Base-by-base conservation (phyloP, 1,140 invertebrate species). In the Diorhabda carinulata region DNA sequence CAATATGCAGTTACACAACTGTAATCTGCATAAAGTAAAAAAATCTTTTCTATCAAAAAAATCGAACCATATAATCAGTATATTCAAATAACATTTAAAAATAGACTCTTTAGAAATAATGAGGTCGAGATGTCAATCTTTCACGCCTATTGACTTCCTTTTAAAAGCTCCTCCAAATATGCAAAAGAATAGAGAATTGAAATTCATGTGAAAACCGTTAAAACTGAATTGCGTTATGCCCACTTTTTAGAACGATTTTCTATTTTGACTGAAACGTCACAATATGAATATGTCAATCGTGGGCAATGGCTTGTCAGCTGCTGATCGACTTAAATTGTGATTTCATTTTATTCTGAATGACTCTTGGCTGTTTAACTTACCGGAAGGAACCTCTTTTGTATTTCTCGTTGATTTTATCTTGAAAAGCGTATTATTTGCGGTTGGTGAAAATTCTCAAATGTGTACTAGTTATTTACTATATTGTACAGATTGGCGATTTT, bases 21-120 rank as follows among this genome's bases (percentile, higher is more conserved):
- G 6, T 52, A 52, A 52, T 52, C 47, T 52, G 47, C 47, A 52
- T 52, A 52, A 52, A 52, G 2, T n/a, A 52, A 52, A 52, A 52
- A 52, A 52, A 52, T 52, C 47, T 52, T 8, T 52, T 8, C 2
- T 8, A 52, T 52, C 6, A n/a, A n/a, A 52, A 25, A 64, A 64
- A 64, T 40, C 52, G 45, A 64, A 64, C 63, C 63, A 44, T 64
- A 57, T 64, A 64, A 64, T 64, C 63, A 64, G 45, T 56, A 47
- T 64, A 64, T 64, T 64, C 63, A 64, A 64, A 64, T 64, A 44
- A 62, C 61, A 64, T 64, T 43, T 64, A 64, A 64, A 64, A 64
- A 64, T 64, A 57, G 63, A 64, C 63, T 64, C 52, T 10, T 64
- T 44, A 45, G 45, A 56, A 25, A 64, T 64, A 64, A 64, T 64